Percentiles rank a stretch among this genome's conserved stretches.
These are phyloP conservation scores for Drosophila monieri DNA, from an alignment of 2,888 invertebrate genomes.

Conservation along the genomic window DNA sequence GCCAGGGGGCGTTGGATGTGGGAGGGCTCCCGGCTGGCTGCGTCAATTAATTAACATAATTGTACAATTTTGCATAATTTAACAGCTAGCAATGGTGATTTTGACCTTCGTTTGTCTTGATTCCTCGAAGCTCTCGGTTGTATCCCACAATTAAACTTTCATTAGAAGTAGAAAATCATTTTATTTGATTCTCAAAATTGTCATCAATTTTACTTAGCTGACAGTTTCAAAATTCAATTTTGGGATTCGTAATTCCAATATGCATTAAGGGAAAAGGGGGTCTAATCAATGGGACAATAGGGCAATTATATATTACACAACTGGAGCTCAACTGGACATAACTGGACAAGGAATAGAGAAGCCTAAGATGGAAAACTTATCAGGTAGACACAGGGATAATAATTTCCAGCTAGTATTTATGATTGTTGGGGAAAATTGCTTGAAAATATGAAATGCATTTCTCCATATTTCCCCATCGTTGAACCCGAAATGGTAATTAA, in stretches of 20 bases:
- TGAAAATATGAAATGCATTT: constrained; percentile 60
- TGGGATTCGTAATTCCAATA: background rate
- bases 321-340: background rate
- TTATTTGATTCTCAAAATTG: background rate
- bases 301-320: background rate
- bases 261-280: background rate
- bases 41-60: constrained; percentile 79
- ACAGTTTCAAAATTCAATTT: background rate
- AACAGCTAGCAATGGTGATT: constrained; percentile 46
- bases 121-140: background rate
- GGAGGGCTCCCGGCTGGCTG: constrained; percentile 23
- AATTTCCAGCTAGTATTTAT: constrained; percentile 32
- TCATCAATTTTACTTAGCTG: background rate
- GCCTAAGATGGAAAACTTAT: constrained; percentile 6
- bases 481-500: constrained; percentile 66
- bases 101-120: constrained; percentile 1
- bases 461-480: constrained; percentile 14
- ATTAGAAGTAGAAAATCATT: background rate
- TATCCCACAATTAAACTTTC: background rate
- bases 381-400: constrained; percentile 23
- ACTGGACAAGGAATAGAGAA: background rate
- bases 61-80: constrained; percentile 78
- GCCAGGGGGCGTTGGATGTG: constrained; percentile 24
- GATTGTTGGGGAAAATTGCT: constrained; percentile 50
- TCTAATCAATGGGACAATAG: background rate